Percentiles rank a stretch among this genome's conserved stretches.
phyloP scores from a whole-genome alignment of 2,797 vertebrate species.

The Apodemus agrarius region DNA sequence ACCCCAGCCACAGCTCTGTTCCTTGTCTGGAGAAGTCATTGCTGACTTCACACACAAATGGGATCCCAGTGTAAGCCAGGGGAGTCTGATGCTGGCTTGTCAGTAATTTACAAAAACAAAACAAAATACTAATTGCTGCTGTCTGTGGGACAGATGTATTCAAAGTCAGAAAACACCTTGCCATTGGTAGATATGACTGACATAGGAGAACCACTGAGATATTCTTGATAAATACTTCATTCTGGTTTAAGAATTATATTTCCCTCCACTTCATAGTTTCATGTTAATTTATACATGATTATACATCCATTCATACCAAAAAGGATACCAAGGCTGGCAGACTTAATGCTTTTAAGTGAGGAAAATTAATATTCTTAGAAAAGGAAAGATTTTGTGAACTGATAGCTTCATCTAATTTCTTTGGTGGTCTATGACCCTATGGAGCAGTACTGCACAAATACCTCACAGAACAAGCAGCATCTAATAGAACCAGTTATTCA shows the following conservation, averaged over 20 bases:
- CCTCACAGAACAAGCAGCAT: not conserved
- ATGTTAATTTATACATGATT: not conserved
- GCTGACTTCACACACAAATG: conserved; percentile 79
- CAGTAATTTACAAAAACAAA: conserved; percentile 59
- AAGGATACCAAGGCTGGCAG: not conserved
- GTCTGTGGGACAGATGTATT: conserved; percentile 47
- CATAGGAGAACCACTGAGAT: conserved; percentile 30
- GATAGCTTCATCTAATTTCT: conserved; percentile 13
- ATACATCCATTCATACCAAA: not conserved
- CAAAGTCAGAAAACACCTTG: conserved; percentile 46
- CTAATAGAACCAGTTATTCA: conserved; percentile 28
- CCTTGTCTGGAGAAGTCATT: conserved; percentile 76
- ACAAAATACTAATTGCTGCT: conserved; percentile 34
- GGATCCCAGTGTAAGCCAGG: conserved; percentile 41
- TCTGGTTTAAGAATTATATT: conserved; percentile 44
- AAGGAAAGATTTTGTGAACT: conserved; percentile 13
- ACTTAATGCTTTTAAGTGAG: not conserved
- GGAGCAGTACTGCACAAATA: not conserved
- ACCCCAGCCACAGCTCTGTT: conserved; percentile 81
- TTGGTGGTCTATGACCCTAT: not conserved
- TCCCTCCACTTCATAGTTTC: not conserved
- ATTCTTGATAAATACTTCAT: conserved; percentile 49
- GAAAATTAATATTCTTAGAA: not conserved
- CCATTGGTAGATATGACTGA: conserved; percentile 49
- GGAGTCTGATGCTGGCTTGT: conserved; percentile 58